A percentile compares a stretch with the other conserved stretches of the same genome.
Conservation (phyloP, 2,113 vertebrate species). For the Salvelinus alpinus region DNA sequence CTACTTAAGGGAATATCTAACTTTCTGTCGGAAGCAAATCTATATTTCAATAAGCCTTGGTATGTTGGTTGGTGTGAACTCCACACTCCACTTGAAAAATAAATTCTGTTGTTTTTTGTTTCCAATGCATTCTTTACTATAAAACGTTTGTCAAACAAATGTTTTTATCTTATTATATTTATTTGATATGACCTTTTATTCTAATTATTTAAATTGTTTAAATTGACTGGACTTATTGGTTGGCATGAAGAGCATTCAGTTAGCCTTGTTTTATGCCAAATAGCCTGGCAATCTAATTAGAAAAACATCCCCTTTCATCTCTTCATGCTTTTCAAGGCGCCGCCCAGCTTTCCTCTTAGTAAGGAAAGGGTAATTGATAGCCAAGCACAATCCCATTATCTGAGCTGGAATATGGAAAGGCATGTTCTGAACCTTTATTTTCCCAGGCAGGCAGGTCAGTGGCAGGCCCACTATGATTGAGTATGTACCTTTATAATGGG, state of each 20-base stretch:
- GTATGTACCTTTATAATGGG: constrained; percentile 59
- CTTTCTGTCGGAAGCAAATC: constrained; percentile 38
- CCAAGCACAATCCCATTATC: constrained; percentile 58
- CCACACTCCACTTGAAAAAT: not conserved
- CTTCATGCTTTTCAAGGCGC: constrained; percentile 10
- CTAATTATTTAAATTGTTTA: constrained; percentile 21
- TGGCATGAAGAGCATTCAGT: constrained; percentile 39
- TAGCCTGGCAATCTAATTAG: constrained; percentile 49
- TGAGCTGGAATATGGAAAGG: constrained; percentile 36
- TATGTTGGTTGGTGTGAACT: not conserved
- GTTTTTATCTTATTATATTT: too few relatives aligned
- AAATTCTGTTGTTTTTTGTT: not conserved
- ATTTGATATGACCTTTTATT: too few relatives aligned
- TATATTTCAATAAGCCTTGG: constrained; percentile 37
- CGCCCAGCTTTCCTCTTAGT: constrained; percentile 18
- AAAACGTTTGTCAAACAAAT: too few relatives aligned
- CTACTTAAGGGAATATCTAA: constrained; percentile 42
- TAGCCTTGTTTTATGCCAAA: constrained; percentile 15
- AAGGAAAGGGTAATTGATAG: constrained; percentile 50
- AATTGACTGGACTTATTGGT: constrained; percentile 31
- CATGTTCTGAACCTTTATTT: constrained; percentile 48
- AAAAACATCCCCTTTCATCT: constrained; percentile 26
- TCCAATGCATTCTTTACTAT: not conserved
- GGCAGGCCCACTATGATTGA: constrained; percentile 42
- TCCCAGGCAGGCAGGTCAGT: constrained; percentile 31